Base-by-base conservation (phyloP, 2,888 invertebrate genomes). In the Microctonus aethiopoides region DNA sequence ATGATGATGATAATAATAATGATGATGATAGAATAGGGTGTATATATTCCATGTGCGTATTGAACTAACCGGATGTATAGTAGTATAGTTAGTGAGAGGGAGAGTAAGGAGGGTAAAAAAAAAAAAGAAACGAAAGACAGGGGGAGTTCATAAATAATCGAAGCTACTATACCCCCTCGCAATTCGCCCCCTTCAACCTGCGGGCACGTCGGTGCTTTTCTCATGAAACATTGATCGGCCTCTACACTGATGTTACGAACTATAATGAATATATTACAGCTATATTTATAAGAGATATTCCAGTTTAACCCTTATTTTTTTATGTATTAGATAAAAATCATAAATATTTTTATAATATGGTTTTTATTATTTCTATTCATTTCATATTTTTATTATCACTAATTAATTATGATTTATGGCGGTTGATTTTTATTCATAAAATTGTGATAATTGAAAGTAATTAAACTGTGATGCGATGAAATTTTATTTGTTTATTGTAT, bases 91-190 rank as follows among this genome's bases (percentile, higher is more conserved):
- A 57, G 63, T 32, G 60, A 52, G 66, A 41, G 56, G 64, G 67
- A 68, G 52, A 71, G 51, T 62, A 56, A 67, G 57, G 71, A 67
- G 62, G 65, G 76, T 51, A 62, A 24, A 16, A n/a, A 54, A 39
- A 56, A 56, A 65, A 56, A 46, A n/a, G 70, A 72, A 74, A 75
- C 74, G 76, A 80, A 83, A 84, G 84, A 82, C 81, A 79, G 77
- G 80, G 75, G 74, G 67, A 82, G 80, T 83, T 86, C 84, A 86
- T 86, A 86, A 86, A 86, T 86, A 86, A 86, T 86, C 86, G 84
- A 86, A 82, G 81, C 83, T 56, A n/a, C 4, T 46, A 46, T 46
- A 11, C 16, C 39, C 41, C 26, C 52, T 32, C 13, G 16, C 16
- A 46, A 16, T 46, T 16, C 46, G 11, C 26, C 57, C 32, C 39